Conservation (phyloP, 1,140 invertebrate genomes). For the Tetragonula clypearis region DNA sequence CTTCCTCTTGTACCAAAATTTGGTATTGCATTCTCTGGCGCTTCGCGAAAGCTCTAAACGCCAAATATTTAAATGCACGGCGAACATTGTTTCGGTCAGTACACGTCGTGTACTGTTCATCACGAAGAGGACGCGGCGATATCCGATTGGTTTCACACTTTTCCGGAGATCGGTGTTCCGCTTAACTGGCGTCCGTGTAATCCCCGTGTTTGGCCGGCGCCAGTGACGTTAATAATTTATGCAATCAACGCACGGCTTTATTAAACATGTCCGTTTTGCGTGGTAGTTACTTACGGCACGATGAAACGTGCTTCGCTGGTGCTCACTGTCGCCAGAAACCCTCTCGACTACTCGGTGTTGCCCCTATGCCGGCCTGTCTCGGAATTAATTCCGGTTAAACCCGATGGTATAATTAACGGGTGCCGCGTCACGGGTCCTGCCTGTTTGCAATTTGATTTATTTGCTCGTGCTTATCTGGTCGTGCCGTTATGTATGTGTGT, state of each 20-base stretch:
- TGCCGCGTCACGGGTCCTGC: constrained; percentile 6
- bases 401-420: constrained; percentile 42
- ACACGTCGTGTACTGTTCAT: too few relatives aligned
- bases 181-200: background rate
- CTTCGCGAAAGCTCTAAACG: too few relatives aligned
- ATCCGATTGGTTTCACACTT: background rate
- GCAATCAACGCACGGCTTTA: constrained; percentile 55
- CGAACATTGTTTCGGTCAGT: too few relatives aligned
- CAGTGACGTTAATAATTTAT: constrained; percentile 61
- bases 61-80: too few relatives aligned
- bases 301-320: constrained; percentile 9
- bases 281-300: constrained; percentile 53
- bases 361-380: constrained; percentile 12
- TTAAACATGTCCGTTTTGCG: constrained; percentile 48
- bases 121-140: background rate
- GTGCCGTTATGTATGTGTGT: background rate
- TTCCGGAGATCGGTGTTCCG: too few relatives aligned
- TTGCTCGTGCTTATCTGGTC: background rate
- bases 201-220: background rate
- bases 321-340: constrained; percentile 14
- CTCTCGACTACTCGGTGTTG: background rate
- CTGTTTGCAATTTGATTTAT: constrained; percentile 36
- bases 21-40: accelerated
- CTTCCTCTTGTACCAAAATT: too few relatives aligned
- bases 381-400: constrained; percentile 48